Evolutionary conservation across 2,888 invertebrate species (phyloP).

Genomic region (Venusia cambrica): DNA sequence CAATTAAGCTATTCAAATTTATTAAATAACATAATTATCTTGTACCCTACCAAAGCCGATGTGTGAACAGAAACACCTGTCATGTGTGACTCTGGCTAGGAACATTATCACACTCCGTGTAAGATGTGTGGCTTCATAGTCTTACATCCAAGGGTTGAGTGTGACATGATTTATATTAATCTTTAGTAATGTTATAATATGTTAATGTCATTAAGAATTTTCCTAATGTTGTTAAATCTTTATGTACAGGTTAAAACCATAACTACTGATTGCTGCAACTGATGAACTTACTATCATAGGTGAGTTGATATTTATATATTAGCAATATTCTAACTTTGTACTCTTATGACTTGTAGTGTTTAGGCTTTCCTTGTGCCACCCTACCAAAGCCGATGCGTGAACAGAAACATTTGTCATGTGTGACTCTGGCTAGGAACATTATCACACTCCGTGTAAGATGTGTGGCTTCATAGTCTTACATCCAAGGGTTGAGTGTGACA

Average conservation of each 20-base stretch:
- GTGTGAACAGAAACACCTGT: constrained; percentile 51
- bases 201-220: too few species aligned
- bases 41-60: constrained; percentile 81
- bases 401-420: constrained; percentile 48
- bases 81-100: constrained; percentile 76
- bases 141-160: constrained; percentile 69
- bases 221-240: too few species aligned
- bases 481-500: constrained; percentile 76
- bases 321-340: too few species aligned
- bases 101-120: constrained; percentile 74
- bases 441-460: constrained; percentile 73
- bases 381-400: constrained; percentile 78
- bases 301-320: too few species aligned
- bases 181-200: too few species aligned
- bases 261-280: too few species aligned
- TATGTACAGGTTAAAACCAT: too few species aligned
- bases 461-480: constrained; percentile 47
- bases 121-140: constrained; percentile 56
- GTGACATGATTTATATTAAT: constrained; percentile 44
- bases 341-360: too few species aligned
- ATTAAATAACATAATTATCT: too few species aligned
- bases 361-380: too few species aligned
- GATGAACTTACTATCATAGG: too few species aligned
- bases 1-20: too few species aligned
- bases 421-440: constrained; percentile 79